phyloP scores from a whole-genome alignment of 2,797 vertebrate species.

The Denticeps clupeoides region DNA sequence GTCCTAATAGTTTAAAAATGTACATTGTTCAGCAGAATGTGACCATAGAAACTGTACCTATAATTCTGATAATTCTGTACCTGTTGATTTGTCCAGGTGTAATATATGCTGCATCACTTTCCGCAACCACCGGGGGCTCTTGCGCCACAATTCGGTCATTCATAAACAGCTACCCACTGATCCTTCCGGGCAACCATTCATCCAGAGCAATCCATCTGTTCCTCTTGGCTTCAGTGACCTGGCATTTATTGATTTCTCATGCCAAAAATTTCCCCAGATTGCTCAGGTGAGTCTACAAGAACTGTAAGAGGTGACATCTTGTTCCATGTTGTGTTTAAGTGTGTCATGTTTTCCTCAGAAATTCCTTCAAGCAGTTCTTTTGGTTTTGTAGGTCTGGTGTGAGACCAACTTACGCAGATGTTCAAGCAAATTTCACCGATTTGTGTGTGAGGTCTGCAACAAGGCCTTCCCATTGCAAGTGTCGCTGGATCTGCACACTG shows the following conservation, averaged over 20 bases:
- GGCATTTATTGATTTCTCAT: slow-evolving; percentile 95
- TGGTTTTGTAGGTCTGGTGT: slow-evolving; percentile 78
- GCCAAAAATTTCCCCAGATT: slow-evolving; percentile 86
- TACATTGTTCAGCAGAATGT: too few species aligned
- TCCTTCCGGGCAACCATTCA: slow-evolving; percentile 79
- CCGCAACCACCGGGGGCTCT: slow-evolving; percentile 83
- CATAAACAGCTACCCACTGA: slow-evolving; percentile 91
- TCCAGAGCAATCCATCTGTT: slow-evolving; percentile 94
- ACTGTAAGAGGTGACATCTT: too few species aligned
- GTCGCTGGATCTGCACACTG: slow-evolving; percentile 74
- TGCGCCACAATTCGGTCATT: slow-evolving; percentile 83
- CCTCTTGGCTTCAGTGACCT: slow-evolving; percentile 92
- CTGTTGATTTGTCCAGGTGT: slow-evolving; percentile 58
- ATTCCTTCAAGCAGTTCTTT: slow-evolving; percentile 2
- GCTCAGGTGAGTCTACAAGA: slow-evolving; percentile 72
- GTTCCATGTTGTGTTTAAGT: too few species aligned
- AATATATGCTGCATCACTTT: slow-evolving; percentile 89
- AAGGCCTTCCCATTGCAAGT: slow-evolving; percentile 88
- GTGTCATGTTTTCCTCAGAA: not conserved
- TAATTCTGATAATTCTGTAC: not conserved
- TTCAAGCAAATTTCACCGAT: slow-evolving; percentile 85
- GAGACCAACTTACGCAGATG: slow-evolving; percentile 90
- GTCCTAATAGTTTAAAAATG: too few species aligned
- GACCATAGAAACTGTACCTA: too few species aligned
- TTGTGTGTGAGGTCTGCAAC: slow-evolving; percentile 82